phyloP scores from a whole-genome alignment of 2,888 invertebrate genomes.

The Melinaea menophilus region DNA sequence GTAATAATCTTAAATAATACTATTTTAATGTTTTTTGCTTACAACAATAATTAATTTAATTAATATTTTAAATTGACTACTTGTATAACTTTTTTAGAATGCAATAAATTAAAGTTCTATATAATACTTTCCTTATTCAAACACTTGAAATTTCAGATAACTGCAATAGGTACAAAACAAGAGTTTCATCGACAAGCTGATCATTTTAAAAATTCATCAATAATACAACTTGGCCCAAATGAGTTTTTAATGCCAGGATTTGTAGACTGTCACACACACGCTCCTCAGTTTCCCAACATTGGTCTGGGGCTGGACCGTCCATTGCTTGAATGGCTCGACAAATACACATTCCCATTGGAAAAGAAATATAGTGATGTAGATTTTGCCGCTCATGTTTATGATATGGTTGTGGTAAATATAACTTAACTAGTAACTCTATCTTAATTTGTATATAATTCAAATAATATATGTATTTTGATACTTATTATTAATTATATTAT shows the following conservation, averaged over 20 bases:
- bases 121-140: too few relatives aligned
- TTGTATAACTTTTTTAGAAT: too few relatives aligned
- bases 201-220: conserved; percentile 18
- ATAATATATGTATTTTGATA: neutral
- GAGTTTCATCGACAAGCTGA: conserved; percentile 36
- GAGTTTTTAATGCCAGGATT: conserved; percentile 93
- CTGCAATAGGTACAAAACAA: conserved; percentile 42
- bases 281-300: conserved; percentile 91
- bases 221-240: conserved; percentile 44
- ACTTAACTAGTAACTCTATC: neutral
- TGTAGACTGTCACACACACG: conserved; percentile 94
- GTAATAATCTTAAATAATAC: too few relatives aligned
- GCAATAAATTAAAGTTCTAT: too few relatives aligned
- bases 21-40: too few relatives aligned
- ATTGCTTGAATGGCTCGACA: conserved; percentile 89
- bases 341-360: conserved; percentile 92
- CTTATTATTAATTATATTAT: neutral
- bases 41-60: too few relatives aligned
- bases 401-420: conserved; percentile 87
- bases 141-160: conserved; percentile 46
- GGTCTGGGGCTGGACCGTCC: conserved; percentile 89
- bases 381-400: conserved; percentile 84
- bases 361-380: conserved; percentile 81
- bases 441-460: too few relatives aligned
- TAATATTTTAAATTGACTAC: too few relatives aligned